Base-by-base conservation (phyloP, 2,888 invertebrate species). In the Stenodera caucasica region DNA sequence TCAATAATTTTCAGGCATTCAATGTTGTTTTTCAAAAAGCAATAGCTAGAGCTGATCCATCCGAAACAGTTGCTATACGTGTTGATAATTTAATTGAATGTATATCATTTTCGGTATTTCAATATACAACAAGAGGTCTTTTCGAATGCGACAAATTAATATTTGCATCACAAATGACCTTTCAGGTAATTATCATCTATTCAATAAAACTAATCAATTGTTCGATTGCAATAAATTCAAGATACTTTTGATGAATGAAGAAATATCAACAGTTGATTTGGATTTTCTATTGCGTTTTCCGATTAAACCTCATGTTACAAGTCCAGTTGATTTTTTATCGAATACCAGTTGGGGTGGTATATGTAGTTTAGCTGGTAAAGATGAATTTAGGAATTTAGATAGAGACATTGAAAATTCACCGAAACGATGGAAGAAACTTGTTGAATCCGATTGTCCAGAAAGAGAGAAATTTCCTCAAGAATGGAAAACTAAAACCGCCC, bases 401-500 rank as follows among this genome's bases (percentile, higher is more conserved):
- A 90, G 92, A 67, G 96, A 97, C 76, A 90, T 97, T 66, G 96
- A 95, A 80, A 92, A 92, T 0, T 94, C 95, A 0, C 86, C 89
- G 1, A 96, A 96, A 77, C 85, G 96, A 58, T 98, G 97, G 97
- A 90, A 91, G 73, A 95, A 94, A 76, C 94, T 94, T 73, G 89
- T 92, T 0, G 96, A 97, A 72, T 91, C 92, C 18, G 96, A 97
- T 77, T 89, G 89, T 63, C 96, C 97, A 0, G 97, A 98, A 79
- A 89, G 90, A 72, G 96, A 97, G 78, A 95, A 94, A 78, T 86
- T 96, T 69, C 97, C 97, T 0, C 95, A 95, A 61, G 97, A 97
- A 75, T 98, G 97, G 97, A 97, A 96, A 78, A 91, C 90, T 73
- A 96, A 95, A 78, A 84, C 88, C 0, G 83, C 92, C 0, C 80